Evolutionary conservation across 2,113 vertebrate genomes (phyloP).

Genomic region (Clarias gariepinus): DNA sequence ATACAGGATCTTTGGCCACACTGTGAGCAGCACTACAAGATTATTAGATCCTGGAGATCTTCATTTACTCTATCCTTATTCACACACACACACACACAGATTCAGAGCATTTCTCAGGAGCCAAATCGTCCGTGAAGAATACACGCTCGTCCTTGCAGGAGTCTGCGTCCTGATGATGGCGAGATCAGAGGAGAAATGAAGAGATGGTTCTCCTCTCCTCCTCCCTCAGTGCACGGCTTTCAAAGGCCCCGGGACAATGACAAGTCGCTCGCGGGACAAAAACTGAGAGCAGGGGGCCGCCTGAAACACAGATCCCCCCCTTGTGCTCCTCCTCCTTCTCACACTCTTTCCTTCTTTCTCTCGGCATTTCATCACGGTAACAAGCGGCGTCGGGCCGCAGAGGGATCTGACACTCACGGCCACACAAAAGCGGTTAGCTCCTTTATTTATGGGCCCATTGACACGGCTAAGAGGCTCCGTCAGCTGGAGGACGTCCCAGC

Average conservation of each 20-base stretch:
- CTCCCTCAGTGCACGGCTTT: slow-evolving; percentile 60
- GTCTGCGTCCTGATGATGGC: slow-evolving; percentile 68
- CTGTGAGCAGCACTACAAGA: neutral
- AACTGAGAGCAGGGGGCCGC: slow-evolving; percentile 50
- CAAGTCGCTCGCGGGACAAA: slow-evolving; percentile 71
- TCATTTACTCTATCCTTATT: slow-evolving; percentile 33
- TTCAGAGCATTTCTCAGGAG: slow-evolving; percentile 33
- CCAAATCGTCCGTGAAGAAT: slow-evolving; percentile 68
- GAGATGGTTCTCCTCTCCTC: slow-evolving; percentile 73
- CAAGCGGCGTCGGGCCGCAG: slow-evolving; percentile 74
- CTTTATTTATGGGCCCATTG: slow-evolving; percentile 81
- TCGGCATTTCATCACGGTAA: slow-evolving; percentile 79
- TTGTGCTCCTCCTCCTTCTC: slow-evolving; percentile 61
- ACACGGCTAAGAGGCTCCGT: slow-evolving; percentile 76
- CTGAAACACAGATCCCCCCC: slow-evolving; percentile 67
- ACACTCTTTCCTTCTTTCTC: slow-evolving; percentile 62
- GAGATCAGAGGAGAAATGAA: slow-evolving; percentile 73
- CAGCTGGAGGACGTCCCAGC: slow-evolving; percentile 80
- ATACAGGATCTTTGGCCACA: neutral
- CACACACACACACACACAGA: slow-evolving; percentile 13
- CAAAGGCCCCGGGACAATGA: slow-evolving; percentile 70
- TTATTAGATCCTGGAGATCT: slow-evolving; percentile 40
- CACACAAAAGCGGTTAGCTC: slow-evolving; percentile 80
- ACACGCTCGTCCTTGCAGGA: slow-evolving; percentile 75
- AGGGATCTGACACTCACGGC: slow-evolving; percentile 70